These are phyloP conservation scores for Cryptops parisi DNA, from an alignment of 2,888 invertebrate genomes.

Conservation along the genomic window DNA sequence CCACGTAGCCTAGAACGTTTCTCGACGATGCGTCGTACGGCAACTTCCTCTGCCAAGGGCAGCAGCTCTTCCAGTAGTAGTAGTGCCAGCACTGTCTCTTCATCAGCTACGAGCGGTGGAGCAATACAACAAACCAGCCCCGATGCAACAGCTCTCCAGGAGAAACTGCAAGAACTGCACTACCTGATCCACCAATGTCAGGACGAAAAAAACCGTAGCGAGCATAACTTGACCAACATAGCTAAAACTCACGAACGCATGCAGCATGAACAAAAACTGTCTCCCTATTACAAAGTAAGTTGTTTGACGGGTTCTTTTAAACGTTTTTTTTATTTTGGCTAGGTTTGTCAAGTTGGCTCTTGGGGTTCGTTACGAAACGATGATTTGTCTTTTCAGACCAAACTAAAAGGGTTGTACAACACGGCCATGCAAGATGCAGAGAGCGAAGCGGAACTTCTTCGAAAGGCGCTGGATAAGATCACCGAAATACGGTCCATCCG, in stretches of 20 bases:
- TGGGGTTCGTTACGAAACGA: not conserved
- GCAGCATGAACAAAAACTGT: conserved; percentile 33
- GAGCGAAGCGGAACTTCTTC: conserved; percentile 65
- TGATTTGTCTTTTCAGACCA: conserved; percentile 39
- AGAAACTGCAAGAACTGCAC: conserved; percentile 61
- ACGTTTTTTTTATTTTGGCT: not conserved
- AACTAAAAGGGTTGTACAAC: conserved; percentile 64
- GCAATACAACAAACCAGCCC: not conserved
- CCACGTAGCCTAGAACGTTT: not conserved
- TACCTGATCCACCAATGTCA: conserved; percentile 65
- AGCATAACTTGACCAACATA: conserved; percentile 62
- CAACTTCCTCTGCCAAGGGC: not conserved
- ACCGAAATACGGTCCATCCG: conserved; percentile 77
- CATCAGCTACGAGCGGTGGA: not conserved
- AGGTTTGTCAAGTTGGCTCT: not conserved
- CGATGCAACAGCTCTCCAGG: conserved; percentile 39
- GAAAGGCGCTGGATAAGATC: conserved; percentile 69
- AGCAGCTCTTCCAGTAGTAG: not conserved
- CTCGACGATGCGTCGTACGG: not conserved
- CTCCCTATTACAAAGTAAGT: conserved; percentile 39
- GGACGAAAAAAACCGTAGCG: conserved; percentile 59
- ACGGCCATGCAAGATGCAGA: conserved; percentile 65
- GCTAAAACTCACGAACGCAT: conserved; percentile 56
- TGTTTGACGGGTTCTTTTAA: not conserved
- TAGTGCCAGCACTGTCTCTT: not conserved